Conservation (phyloP, 2,113 vertebrate species). For the Ochotona princeps region DNA sequence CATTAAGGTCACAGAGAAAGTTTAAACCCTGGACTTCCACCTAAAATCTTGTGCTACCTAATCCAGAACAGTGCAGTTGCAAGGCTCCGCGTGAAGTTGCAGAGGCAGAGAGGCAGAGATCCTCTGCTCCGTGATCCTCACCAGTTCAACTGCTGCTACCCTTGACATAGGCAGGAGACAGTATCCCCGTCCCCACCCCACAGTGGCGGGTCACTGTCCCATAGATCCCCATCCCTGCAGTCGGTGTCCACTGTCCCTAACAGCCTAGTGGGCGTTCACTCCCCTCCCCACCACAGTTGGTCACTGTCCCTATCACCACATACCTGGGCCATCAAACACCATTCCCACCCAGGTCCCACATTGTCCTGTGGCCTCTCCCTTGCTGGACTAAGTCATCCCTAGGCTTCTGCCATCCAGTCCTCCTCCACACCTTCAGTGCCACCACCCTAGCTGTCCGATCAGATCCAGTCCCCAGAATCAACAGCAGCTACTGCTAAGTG, state of each 20-base stretch:
- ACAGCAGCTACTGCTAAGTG: not conserved
- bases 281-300: not conserved
- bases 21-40: conserved; percentile 10
- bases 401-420: not conserved
- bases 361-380: not conserved
- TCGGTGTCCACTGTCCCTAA: not conserved
- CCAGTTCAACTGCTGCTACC: not conserved
- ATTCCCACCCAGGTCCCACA: not conserved
- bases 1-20: conserved; percentile 39
- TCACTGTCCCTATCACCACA: too few relatives aligned
- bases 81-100: not conserved
- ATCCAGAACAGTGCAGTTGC: not conserved
- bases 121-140: not conserved
- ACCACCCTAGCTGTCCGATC: not conserved
- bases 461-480: not conserved
- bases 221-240: too few relatives aligned
- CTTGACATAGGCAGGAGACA: not conserved
- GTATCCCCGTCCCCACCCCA: not conserved
- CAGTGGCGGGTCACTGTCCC: not conserved
- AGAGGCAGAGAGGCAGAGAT: not conserved
- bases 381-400: not conserved
- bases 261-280: accelerated
- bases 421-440: not conserved
- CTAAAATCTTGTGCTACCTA: not conserved
- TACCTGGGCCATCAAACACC: not conserved